Base-by-base conservation (phyloP, 2,888 invertebrate species). In the Agrotis ipsilon region DNA sequence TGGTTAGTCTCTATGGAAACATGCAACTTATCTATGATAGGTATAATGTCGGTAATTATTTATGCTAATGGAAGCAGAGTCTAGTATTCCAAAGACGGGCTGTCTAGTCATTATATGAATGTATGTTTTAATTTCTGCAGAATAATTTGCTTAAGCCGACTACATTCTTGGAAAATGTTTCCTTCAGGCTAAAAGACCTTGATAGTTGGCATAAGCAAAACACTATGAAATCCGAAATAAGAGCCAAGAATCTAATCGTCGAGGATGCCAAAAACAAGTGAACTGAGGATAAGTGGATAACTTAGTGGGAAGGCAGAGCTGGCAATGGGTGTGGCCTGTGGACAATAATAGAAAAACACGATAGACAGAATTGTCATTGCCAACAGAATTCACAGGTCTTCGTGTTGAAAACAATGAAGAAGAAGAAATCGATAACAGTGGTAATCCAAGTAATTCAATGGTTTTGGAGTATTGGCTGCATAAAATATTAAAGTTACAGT, bases 231-330 rank as follows among this genome's bases (percentile, higher is more conserved):
- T 46, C 49, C 19, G 19, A 45, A 21, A 27, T 21, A n/a, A 27
- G 49, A 55, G 75, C 55, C 80, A 75, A 75, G 64, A 55, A 59
- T 80, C 13, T 51, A 46, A 74, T 59, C 46, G 55, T 46, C 24
- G 49, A 57, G 27, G 49, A 72, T 51, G 75, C 80, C 80, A 75
- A 75, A 64, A 73, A 46, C 27, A 19, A 79, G 75, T 43, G 49
- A 65, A 75, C 27, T 24, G 18, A 3, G 39, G 27, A 64, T 60
- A 80, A 75, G n/a, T 73, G 43, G 59, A 59, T 78, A 72, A 72
- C 55, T 72, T 61, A 58, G 51, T 71, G 18, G 14, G 13, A 21
- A 54, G 7, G n/a, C 27, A n/a, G 54, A 73, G 18, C 54, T 64
- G 49, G 39, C 57, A 61, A n/a, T 55, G 32, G 18, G 24, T 9